Evolutionary conservation across 1,140 invertebrate genomes (phyloP), one percentile per base, ranked within the genome.

Genomic region (Drosophila miranda): DNA sequence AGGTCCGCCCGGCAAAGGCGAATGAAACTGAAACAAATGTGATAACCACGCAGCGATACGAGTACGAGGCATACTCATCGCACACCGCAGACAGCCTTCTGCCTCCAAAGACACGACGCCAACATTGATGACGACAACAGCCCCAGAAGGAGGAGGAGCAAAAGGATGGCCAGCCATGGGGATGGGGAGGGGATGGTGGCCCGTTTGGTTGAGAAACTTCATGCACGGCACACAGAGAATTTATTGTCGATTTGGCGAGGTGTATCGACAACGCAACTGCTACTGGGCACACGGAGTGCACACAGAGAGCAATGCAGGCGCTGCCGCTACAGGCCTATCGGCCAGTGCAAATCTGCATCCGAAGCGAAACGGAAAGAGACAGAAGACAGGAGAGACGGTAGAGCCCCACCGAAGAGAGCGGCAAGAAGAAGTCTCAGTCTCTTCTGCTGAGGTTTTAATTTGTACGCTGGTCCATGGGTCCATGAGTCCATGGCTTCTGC

Each of bases 241-340:
- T 90, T 90, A 90, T 90, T 89, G 89, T 78, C 89, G 89, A 89
- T 90, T 86, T 77, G 73, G 77, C 74, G 82, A 89, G 78, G 82
- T 82, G 89, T 90, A 90, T 90, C 89, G 89, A 90, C 89, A 89
- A 89, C 63, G 87, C 89, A 90, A 90, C 87, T 84, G 89, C 89
- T 90, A 90, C 89, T 87, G 89, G 89, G 89, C 89, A 90, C 78
- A 87, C 70, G 75, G 61, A 75, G 61, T 75, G 52, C 66, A 64
- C 34, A 41, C 38, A 50, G 23, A 26, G 23, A 26, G 49, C 34
- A 55, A 58, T 23, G 60, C 57, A 53, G 68, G 59, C 74, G 59
- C 66, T 38, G 34, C 11, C 34, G 34, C 59, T 78, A 52, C 58
- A 41, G 71, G 52, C 45, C 76, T 87, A 87, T 87, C 83, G 84